These are phyloP conservation scores for Lasioglossum pauxillum DNA, from an alignment of 2,888 invertebrate genomes.

Conservation along the genomic window DNA sequence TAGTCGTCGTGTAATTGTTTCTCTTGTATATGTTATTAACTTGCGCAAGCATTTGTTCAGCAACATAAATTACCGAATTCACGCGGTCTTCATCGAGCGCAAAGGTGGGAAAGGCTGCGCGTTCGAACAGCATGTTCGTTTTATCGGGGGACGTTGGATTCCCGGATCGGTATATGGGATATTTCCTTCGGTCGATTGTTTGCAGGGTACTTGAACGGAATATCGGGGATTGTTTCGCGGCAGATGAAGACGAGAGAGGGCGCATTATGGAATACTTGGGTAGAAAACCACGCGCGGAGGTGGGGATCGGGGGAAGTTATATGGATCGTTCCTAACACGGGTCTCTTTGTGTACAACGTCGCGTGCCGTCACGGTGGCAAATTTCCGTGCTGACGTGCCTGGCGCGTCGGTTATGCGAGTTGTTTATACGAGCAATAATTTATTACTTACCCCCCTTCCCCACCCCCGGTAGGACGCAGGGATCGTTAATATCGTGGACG, in stretches of 20 bases:
- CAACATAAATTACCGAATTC: not conserved
- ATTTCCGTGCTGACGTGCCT: conserved; percentile 62
- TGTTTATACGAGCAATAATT: conserved; percentile 71
- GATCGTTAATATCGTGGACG: conserved; percentile 61
- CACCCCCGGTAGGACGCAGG: not conserved
- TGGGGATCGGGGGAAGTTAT: not conserved
- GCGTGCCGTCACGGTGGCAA: conserved; percentile 62
- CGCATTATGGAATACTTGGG: conserved; percentile 34
- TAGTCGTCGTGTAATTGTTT: not conserved
- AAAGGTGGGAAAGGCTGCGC: not conserved
- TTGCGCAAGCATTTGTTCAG: too few relatives aligned
- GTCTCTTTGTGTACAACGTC: conserved; percentile 48
- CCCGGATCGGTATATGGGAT: not conserved
- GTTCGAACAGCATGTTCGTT: not conserved
- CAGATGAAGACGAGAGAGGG: conserved; percentile 34
- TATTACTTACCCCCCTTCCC: conserved; percentile 52
- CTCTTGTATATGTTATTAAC: too few relatives aligned
- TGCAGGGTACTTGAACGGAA: not conserved
- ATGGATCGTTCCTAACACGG: conserved; percentile 37
- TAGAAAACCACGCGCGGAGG: conserved; percentile 32
- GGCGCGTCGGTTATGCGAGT: conserved; percentile 61
- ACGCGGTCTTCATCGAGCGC: not conserved
- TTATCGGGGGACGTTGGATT: not conserved
- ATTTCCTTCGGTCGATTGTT: conserved; percentile 15
- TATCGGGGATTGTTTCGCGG: conserved; percentile 28